Evolutionary conservation across 30 jellyfish, hydroid and myxozoan species (phyloP).

Genomic region (Aurelia aurita complex sp. Pacific): DNA sequence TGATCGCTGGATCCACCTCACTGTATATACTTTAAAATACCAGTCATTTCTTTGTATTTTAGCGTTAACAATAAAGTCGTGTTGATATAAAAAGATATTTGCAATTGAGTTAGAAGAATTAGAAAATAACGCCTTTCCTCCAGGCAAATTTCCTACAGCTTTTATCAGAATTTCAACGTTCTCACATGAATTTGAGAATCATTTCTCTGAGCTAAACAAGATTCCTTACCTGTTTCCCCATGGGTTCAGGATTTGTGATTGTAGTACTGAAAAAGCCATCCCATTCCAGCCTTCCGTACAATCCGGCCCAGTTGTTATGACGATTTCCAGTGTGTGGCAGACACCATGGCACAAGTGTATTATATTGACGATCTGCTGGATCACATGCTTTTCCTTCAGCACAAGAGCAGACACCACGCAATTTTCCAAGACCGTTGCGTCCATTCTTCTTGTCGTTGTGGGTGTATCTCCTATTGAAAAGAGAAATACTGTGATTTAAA

Average conservation of each 20-base stretch:
- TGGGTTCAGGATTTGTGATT: constrained; percentile 97
- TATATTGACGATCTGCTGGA: constrained; percentile 90
- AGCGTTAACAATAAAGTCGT: too few species aligned
- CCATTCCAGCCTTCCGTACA: constrained; percentile 98
- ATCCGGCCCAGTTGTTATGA: constrained; percentile 97
- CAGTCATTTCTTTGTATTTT: too few species aligned
- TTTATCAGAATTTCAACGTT: too few species aligned
- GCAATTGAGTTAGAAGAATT: too few species aligned
- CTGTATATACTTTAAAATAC: too few species aligned
- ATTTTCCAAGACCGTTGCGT: constrained; percentile 67
- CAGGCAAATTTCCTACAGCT: too few species aligned
- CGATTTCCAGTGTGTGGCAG: constrained; percentile 95
- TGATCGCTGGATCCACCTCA: too few species aligned
- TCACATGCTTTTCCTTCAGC: constrained; percentile 92
- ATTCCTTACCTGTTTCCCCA: constrained; percentile 93
- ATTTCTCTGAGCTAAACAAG: too few species aligned
- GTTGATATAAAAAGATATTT: too few species aligned
- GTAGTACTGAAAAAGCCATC: constrained; percentile 97
- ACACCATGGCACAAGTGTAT: constrained; percentile 97
- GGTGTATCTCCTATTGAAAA: constrained; percentile 58
- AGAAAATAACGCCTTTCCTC: too few species aligned
- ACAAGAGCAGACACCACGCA: constrained; percentile 97
- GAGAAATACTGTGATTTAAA: background rate
- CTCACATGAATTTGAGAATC: too few species aligned
- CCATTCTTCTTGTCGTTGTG: constrained; percentile 92